Evolutionary conservation across 2,888 invertebrate genomes (phyloP).

Genomic region (Rhamphomyia laevipes): DNA sequence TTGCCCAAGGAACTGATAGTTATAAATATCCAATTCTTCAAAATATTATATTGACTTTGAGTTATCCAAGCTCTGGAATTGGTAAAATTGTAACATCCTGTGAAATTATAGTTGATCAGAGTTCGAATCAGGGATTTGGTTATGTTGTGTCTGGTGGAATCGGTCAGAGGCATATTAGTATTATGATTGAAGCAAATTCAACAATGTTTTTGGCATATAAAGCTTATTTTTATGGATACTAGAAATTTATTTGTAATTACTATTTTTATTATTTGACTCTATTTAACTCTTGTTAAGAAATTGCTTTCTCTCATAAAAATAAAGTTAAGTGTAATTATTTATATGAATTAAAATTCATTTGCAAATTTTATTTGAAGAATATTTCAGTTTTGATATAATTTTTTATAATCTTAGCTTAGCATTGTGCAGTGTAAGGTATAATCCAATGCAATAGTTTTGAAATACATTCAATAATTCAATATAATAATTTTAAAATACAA

Average conservation of each 20-base stretch:
- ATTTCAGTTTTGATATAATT: too few species aligned
- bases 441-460: too few species aligned
- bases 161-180: slow-evolving; percentile 14
- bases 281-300: too few species aligned
- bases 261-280: too few species aligned
- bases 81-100: slow-evolving; percentile 17
- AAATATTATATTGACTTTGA: slow-evolving; percentile 13
- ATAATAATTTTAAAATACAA: too few species aligned
- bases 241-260: background rate
- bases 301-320: too few species aligned
- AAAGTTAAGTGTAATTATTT: too few species aligned
- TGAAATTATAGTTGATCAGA: slow-evolving; percentile 18
- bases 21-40: slow-evolving; percentile 11
- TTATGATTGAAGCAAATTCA: slow-evolving; percentile 16
- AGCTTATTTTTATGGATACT: slow-evolving; percentile 12
- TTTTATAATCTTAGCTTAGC: too few species aligned
- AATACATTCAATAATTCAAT: too few species aligned
- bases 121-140: slow-evolving; percentile 15
- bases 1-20: slow-evolving; percentile 26
- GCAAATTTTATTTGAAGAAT: too few species aligned
- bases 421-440: too few species aligned
- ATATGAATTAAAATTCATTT: too few species aligned
- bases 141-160: slow-evolving; percentile 19
- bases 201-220: slow-evolving; percentile 14
- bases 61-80: slow-evolving; percentile 15